Base-by-base conservation (phyloP, 2,113 vertebrate species). In the Pluvianellus socialis region DNA sequence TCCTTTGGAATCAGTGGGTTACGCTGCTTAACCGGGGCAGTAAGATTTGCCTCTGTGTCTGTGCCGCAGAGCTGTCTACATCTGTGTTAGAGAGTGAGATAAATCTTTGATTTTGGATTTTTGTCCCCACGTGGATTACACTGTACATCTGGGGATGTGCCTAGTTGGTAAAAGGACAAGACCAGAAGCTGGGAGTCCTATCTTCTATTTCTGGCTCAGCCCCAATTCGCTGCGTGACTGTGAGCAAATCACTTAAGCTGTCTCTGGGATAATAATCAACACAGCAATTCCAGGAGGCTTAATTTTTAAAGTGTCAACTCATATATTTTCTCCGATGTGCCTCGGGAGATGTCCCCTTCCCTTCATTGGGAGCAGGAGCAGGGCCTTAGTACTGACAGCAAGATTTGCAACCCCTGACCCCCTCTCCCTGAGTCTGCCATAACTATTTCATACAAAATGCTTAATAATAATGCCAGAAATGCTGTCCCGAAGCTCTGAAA, bases 201-300 rank as follows among this genome's bases (percentile, higher is more conserved):
- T 94, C 91, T 86, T 90, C 89, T 94, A 32, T 90, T 95, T 87
- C 94, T 96, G 95, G 94, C 87, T 91, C 87, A 79, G 83, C 71
- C 94, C 95, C 91, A 91, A n/a, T 89, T 92, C 77, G 22, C 79
- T 92, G 84, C 2, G 2, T 93, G 94, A 95, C 94, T 96, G 77
- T 92, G 92, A 72, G 81, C 94, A 97, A 96, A 97, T 96, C 95
- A 87, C 84, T 97, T 96, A 95, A 97, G 94, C 95, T 96, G 88
- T 92, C 92, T 94, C 92, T 87, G 84, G 89, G 81, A 94, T 97
- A 97, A 92, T 96, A 95, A 96, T 94, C 20, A 20, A 97, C 96
- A 96, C 89, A 90, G 95, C 91, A 91, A 62, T 90, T 96, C 79
- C 79, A 94, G 93, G 40, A 96, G 63, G 94, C 87, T 96, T 95